These are phyloP conservation scores for Sebastes alutus DNA, from an alignment of 2,797 vertebrate species.

Conservation along the genomic window DNA sequence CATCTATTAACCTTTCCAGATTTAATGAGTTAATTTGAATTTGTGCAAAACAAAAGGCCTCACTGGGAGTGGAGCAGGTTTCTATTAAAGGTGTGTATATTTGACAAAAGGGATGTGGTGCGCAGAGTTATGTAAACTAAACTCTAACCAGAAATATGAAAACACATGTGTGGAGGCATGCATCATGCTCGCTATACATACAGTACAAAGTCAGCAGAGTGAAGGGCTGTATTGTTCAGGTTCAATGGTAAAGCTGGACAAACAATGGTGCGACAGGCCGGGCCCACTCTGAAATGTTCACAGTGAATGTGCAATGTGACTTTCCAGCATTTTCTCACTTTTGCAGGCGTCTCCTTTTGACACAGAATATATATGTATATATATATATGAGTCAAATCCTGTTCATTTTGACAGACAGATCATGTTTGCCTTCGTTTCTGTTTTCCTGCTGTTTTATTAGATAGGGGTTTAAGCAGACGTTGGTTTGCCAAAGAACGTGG, in stretches of 20 bases:
- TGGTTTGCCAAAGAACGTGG: background rate
- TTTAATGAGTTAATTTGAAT: background rate
- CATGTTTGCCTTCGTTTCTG: too few species aligned
- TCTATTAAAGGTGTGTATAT: constrained; percentile 8
- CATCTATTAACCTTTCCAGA: background rate
- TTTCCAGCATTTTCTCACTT: constrained; percentile 27
- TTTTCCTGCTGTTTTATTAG: background rate
- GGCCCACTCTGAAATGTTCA: constrained; percentile 22
- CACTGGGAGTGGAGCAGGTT: background rate
- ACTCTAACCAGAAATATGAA: constrained; percentile 23
- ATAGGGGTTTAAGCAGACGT: background rate
- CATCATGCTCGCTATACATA: background rate
- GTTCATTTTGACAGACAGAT: background rate
- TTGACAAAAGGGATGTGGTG: constrained; percentile 54
- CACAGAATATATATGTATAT: too few species aligned
- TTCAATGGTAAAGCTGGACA: constrained; percentile 62
- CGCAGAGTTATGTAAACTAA: constrained; percentile 17
- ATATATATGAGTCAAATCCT: background rate
- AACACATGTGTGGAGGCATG: background rate
- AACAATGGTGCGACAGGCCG: constrained; percentile 25
- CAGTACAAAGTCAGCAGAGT: constrained; percentile 59
- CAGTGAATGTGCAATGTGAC: background rate
- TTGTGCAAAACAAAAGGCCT: background rate
- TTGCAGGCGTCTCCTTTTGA: background rate
- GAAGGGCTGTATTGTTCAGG: constrained; percentile 47